Evolutionary conservation across 2,113 vertebrate species (phyloP).

Genomic region (Lanius ludovicianus): DNA sequence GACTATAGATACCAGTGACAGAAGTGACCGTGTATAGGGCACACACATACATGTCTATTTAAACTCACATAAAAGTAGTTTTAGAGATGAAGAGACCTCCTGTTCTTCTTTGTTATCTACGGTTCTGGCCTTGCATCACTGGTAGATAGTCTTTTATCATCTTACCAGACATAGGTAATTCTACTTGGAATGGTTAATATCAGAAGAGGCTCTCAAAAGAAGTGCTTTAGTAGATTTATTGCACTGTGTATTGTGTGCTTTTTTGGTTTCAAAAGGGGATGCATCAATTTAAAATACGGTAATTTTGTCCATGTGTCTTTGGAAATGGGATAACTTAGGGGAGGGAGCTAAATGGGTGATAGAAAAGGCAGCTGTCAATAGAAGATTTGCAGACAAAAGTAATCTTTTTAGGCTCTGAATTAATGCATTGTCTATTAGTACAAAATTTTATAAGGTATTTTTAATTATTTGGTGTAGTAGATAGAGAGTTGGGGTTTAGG

Average conservation of each 20-base stretch:
- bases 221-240: neutral
- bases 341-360: neutral
- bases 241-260: neutral
- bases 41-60: neutral
- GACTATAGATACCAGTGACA: neutral
- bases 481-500: neutral
- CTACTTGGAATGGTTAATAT: neutral
- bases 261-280: neutral
- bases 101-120: neutral
- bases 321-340: neutral
- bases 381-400: neutral
- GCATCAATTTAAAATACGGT: neutral
- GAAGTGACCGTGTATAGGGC: neutral
- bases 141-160: neutral
- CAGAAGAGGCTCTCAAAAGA: neutral
- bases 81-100: neutral
- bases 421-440: neutral
- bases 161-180: neutral
- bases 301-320: neutral
- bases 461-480: neutral
- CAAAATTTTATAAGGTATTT: neutral
- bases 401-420: neutral
- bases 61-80: neutral
- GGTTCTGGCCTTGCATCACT: neutral
- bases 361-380: neutral